phyloP scores from a whole-genome alignment of 2,888 invertebrate genomes.

The Tryphoninae sp. region DNA sequence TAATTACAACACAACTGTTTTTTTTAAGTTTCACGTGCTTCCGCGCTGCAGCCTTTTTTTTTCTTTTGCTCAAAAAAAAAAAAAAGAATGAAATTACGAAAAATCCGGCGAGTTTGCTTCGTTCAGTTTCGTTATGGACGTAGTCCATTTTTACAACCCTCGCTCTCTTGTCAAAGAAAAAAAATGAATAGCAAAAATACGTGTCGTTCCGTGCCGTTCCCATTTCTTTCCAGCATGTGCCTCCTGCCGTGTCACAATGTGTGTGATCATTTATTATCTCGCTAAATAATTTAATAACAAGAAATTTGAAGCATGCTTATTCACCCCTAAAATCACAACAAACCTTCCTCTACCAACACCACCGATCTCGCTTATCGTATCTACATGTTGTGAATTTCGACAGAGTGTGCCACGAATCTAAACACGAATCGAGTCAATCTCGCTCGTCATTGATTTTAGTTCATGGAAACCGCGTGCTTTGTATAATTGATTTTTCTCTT shows the following conservation, averaged over 20 bases:
- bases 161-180: background rate
- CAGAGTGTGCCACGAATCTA: conserved; percentile 47
- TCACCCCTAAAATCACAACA: conserved; percentile 1
- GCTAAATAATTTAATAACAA: conserved; percentile 23
- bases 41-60: conserved; percentile 33
- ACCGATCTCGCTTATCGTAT: conserved; percentile 47
- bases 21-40: conserved; percentile 33
- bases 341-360: conserved; percentile 4
- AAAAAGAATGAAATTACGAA: background rate
- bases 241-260: conserved; percentile 61
- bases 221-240: conserved; percentile 64
- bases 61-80: background rate
- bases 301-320: conserved; percentile 48
- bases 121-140: conserved; percentile 2
- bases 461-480: background rate
- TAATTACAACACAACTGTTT: conserved; percentile 32
- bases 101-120: background rate
- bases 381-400: conserved; percentile 30
- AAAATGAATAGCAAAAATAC: conserved; percentile 10
- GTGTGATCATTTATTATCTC: conserved; percentile 54
- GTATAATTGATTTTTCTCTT: no score
- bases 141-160: conserved; percentile 15
- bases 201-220: conserved; percentile 59
- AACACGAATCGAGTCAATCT: conserved; percentile 10
- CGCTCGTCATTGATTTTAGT: conserved; percentile 2